Percentiles rank a stretch among this genome's conserved stretches.
These are phyloP conservation scores for Oreotrochilus melanogaster DNA, from an alignment of 2,113 vertebrate species.

Conservation along the genomic window DNA sequence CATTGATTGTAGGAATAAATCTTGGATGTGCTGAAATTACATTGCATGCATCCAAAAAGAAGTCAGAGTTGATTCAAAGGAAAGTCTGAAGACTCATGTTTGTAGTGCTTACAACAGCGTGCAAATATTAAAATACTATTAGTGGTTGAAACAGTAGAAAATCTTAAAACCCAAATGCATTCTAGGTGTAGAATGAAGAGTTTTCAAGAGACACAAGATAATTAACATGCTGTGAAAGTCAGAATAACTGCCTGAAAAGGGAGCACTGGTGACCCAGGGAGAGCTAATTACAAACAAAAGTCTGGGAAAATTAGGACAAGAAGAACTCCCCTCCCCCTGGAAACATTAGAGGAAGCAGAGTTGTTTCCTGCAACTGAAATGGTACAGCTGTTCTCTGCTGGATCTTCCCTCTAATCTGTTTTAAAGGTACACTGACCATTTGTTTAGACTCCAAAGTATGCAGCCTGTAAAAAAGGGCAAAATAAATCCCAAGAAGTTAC, in stretches of 20 bases:
- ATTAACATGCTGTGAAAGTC: constrained; percentile 37
- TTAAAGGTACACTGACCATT: not conserved
- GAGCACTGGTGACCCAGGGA: constrained; percentile 29
- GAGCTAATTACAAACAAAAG: constrained; percentile 32
- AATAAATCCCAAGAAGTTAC: not conserved
- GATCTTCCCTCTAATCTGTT: not conserved
- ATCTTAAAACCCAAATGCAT: not conserved
- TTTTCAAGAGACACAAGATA: not conserved
- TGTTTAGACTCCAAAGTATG: not conserved
- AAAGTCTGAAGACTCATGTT: not conserved
- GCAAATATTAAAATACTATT: not conserved
- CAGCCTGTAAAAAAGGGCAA: not conserved
- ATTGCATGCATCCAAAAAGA: not conserved
- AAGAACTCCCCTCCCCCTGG: not conserved
- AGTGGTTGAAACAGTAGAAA: constrained; percentile 1
- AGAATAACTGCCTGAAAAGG: constrained; percentile 27
- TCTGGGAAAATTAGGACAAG: not conserved
- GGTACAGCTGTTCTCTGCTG: not conserved
- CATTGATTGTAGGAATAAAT: not conserved
- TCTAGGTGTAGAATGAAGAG: not conserved
- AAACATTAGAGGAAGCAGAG: not conserved
- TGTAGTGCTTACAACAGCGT: not conserved
- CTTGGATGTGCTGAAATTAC: not conserved
- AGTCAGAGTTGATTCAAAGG: not conserved
- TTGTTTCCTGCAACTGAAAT: not conserved